Evolutionary conservation across 1,140 invertebrate genomes (phyloP), one percentile per base, ranked within the genome.

Genomic region (Aphis gossypii): DNA sequence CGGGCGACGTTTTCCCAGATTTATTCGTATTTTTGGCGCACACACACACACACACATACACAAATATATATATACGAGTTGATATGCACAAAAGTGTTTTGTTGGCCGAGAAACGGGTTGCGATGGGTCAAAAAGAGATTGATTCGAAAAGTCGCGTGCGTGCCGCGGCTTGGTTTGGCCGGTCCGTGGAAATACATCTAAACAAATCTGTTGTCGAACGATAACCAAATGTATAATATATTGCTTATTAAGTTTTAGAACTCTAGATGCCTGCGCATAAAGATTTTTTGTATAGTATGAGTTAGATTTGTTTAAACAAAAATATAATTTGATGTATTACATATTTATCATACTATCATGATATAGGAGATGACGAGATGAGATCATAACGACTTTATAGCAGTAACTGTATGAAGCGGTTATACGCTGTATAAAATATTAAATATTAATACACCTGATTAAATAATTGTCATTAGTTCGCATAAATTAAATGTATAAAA

Each of bases 1-100:
- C 91, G 46, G 6, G 76, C n/a, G 68, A 92, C 35, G 51, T 83
- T 92, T 84, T 92, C 21, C n/a, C 14, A 35, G 91, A 92, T 92
- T 92, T 92, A 92, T 92, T 82, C 91, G 46, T 92, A 2, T 44
- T 92, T 92, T 46, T n/a, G n/a, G 48, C 20, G 30, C 9, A 56
- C 41, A 30, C 23, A 25, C 6, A 48, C 20, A 41, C 25, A 48
- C 14, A 48, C 20, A 48, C 41, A 92, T 11, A 35, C 1, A 0
- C 5, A 30, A 30, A 35, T 41, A 20, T 51, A 48, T 46, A 54
- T 41, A 38, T 30, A 21, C 20, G 21, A 51, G 44, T 56, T 89
- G 38, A 23, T 38, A 14, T 38, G 35, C 35, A n/a, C 46, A 51
- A 82, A 82, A 46, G 44, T 82, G n/a, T 76, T 82, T 92, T 92